Base-by-base conservation (phyloP, 2,888 invertebrate genomes). In the Marronus borbonicus region DNA sequence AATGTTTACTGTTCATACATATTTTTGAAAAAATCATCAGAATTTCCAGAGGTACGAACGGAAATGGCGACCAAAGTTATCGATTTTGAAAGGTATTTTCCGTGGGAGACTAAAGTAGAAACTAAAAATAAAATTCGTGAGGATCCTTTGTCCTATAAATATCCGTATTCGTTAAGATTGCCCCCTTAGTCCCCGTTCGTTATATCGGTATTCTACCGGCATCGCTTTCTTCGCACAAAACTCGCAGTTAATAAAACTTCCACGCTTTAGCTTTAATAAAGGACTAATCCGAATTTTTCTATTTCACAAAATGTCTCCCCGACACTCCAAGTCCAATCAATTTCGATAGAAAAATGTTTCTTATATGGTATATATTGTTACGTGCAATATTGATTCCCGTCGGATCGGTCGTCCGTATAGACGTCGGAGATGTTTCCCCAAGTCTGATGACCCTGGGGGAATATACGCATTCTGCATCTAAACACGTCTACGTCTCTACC, bases 271-370 rank as follows among this genome's bases (percentile, higher is more conserved):
- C 58, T 39, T 58, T 70, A 70, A 70, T 70, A 70, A 70, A 70
- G 36, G 31, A 55, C 55, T 70, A 70, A 70, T 70, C 70, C 70
- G 3, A 70, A 70, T 55, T 68, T 70, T 70, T 70, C 58, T 36
- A 70, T 55, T 70, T 70, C 70, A 36, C 31, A 36, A 70, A 68
- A 49, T 70, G 55, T 70, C 58, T 39, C 70, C 17, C 58, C 20
- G 17, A 10, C 36, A 58, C 55, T 36, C 31, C 52, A 58, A 58
- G 55, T 55, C 31, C 70, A 70, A 70, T 70, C 70, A 70, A 70
- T 70, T 70, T 70, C 70, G 36, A 58, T 70, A 70, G 70, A 70
- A 55, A 70, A 70, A 70, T 36, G 70, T 70, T 70, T 58, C 70
- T 55, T 70, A 39, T 69, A 69, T 14, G 31, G 17, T 58, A 58